Conservation (phyloP, 1,140 invertebrate genomes). For the Procambarus clarkii region DNA sequence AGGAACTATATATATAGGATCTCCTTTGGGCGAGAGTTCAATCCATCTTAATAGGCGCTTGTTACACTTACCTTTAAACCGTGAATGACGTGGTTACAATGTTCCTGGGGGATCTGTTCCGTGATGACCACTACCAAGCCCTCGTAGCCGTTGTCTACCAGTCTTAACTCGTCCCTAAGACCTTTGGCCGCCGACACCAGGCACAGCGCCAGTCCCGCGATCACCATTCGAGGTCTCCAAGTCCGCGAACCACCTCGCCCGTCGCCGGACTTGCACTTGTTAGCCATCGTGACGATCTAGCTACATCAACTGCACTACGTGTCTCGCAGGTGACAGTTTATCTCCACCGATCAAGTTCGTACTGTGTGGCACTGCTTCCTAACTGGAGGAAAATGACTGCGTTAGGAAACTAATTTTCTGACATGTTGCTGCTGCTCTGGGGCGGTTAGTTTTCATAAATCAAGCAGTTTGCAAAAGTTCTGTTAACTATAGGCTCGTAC, state of each 20-base stretch:
- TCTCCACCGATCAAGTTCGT: not conserved
- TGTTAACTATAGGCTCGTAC: not conserved
- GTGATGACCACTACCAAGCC: slow-evolving; percentile 35
- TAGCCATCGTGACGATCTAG: not conserved
- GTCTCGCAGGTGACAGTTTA: not conserved
- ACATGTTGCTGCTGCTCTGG: not conserved
- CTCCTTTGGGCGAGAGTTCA: too few relatives aligned
- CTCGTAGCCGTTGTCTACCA: slow-evolving; percentile 54
- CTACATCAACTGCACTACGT: not conserved
- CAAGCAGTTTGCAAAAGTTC: not conserved
- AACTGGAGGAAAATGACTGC: not conserved
- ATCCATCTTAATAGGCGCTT: too few relatives aligned
- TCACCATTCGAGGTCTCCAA: slow-evolving; percentile 4
- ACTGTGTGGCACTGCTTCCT: not conserved
- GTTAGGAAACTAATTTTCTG: not conserved
- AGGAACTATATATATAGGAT: too few relatives aligned
- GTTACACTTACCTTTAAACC: slow-evolving; percentile 44
- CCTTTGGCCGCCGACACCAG: not conserved
- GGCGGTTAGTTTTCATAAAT: not conserved
- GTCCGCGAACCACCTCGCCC: not conserved
- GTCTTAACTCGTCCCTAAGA: not conserved
- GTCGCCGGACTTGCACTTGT: not conserved
- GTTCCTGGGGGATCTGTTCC: slow-evolving; percentile 27
- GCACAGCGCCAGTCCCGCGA: not conserved
- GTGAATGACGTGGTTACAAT: slow-evolving; percentile 37